phyloP scores from a whole-genome alignment of 2,113 vertebrate genomes.

The Okapia johnstoni region DNA sequence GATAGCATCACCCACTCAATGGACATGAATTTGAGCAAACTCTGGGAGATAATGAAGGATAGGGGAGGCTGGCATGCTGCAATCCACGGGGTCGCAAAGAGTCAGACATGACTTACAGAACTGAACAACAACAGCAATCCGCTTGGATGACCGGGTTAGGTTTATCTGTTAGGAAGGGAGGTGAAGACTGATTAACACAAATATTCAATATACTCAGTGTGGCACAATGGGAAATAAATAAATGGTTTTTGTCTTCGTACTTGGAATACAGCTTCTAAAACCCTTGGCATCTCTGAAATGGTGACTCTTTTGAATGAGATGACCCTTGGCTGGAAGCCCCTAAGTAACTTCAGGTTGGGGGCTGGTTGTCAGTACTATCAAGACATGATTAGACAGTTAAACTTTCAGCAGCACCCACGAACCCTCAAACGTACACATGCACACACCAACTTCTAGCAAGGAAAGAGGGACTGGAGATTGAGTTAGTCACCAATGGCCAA shows the following conservation, averaged over 20 bases:
- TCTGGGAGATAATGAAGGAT: background rate
- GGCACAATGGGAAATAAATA: background rate
- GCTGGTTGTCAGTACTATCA: background rate
- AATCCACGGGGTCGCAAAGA: background rate
- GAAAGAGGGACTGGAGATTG: background rate
- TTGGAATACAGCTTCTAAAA: background rate
- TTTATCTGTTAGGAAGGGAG: background rate
- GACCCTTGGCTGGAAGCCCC: background rate
- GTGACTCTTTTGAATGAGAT: background rate
- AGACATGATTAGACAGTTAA: background rate
- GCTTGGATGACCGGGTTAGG: background rate
- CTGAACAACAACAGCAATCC: background rate
- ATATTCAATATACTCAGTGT: fast-evolving
- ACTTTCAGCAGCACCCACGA: background rate
- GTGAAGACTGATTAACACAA: background rate
- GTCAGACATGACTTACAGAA: background rate
- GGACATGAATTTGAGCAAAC: background rate
- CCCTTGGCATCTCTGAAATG: background rate
- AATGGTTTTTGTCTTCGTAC: background rate
- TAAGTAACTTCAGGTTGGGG: background rate
- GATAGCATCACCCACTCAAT: background rate
- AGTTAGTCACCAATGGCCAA: background rate
- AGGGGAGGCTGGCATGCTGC: background rate
- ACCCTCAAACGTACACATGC: background rate
- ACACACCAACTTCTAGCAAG: background rate